Evolutionary conservation across 2,797 vertebrate species (phyloP).

Genomic region (Sebastes itinus): DNA sequence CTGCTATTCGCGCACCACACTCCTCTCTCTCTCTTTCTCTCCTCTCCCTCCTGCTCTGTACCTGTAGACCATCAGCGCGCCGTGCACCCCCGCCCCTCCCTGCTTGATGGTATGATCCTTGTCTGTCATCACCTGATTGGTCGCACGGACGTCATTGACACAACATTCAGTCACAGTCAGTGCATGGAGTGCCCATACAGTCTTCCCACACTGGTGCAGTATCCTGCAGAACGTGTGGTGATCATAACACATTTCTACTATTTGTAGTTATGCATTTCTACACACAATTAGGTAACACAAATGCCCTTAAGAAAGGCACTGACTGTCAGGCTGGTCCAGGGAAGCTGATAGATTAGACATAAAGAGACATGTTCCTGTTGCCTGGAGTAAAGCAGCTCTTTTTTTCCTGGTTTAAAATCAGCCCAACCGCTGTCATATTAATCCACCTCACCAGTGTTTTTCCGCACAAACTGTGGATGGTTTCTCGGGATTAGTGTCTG

Average conservation of each 20-base stretch:
- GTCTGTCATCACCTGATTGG: too few species aligned
- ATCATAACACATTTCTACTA: neutral
- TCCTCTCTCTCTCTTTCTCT: too few species aligned
- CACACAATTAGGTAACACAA: neutral
- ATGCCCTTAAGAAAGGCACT: neutral
- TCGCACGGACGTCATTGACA: too few species aligned
- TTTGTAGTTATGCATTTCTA: neutral
- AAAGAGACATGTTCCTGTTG: neutral
- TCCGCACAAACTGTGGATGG: neutral
- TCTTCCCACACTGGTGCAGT: neutral
- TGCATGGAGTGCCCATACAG: too few species aligned
- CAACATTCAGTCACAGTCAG: too few species aligned
- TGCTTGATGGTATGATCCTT: too few species aligned
- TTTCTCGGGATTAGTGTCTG: neutral
- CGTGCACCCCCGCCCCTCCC: too few species aligned
- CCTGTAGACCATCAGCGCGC: too few species aligned
- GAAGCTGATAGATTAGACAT: neutral
- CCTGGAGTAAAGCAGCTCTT: neutral
- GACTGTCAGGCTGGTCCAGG: neutral
- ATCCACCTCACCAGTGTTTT: neutral
- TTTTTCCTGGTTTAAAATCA: neutral
- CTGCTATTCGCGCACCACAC: too few species aligned
- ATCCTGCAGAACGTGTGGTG: neutral
- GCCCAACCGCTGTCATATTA: neutral
- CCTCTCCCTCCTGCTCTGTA: too few species aligned